Evolutionary conservation across 2,888 invertebrate genomes (phyloP), one percentile per base, ranked within the genome.

Genomic region (Catonia carolina): DNA sequence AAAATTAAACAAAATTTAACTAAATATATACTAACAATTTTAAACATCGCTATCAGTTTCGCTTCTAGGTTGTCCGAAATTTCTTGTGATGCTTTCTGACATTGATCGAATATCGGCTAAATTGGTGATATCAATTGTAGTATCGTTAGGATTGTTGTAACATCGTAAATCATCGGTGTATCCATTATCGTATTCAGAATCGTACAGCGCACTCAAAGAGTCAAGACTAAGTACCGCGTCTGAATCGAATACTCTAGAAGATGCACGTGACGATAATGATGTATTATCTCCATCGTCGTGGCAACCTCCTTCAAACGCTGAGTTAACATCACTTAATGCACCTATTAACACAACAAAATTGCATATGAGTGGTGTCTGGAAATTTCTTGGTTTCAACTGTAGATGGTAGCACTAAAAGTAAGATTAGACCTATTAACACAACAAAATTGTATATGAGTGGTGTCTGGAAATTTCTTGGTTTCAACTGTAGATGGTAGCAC

Each of bases 261-360:
- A 89, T 33, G 90, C 89, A 60, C 90, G 78, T 6, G 89, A 89
- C 2, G 89, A 90, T 62, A 90, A 83, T 64, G 83, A 83, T 63
- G 89, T 89, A 69, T 90, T 80, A 69, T 81, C 80, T 68, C 79
- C 78, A 68, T 81, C 78, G 62, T 78, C 78, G 48, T 75, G 57
- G 53, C 62, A 61, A 39, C 61, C 62, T 12, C 65, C 67, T n/a
- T 82, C 82, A 47, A 85, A 87, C 66, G 87, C 83, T 7, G 88
- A 89, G 74, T 90, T 90, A 50, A 90, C 87, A 73, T 90, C 90
- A 67, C 89, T 89, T 59, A 90, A 77, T 22, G 89, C 90, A 58
- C 88, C 79, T 79, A 64, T 2, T 68, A 66, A 51, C 18, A 61
- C 56, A 53, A 42, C 42, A 42, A 14, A 39, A 39, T 17, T 8